Base-by-base conservation (phyloP, 2,797 vertebrate species). In the Chanos chanos region DNA sequence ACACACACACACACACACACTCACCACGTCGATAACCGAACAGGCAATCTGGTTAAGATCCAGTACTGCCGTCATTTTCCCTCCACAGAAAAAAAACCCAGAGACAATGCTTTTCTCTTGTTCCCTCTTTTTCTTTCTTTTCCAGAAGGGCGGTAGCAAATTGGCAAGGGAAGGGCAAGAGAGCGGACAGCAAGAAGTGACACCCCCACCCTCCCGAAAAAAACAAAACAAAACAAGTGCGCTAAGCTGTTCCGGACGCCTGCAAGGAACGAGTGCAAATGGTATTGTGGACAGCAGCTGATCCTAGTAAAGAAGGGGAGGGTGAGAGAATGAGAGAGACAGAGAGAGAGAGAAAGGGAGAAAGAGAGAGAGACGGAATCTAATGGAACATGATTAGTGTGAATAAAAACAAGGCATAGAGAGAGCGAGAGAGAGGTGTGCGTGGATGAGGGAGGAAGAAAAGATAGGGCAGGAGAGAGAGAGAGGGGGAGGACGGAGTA, bases 31-130 rank as follows among this genome's bases (percentile, higher is more conserved):
- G 15, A 54, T 69, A 66, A 80, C 58, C 5, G 67, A 65, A 67
- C 77, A 83, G 55, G 75, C 68, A 64, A 81, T 81, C 76, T 87
- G 83, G 43, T 80, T 73, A 27, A 82, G 62, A 49, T 86, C 81
- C 79, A 87, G 43, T 55, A 57, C 68, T 47, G 69, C 74, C 21
- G 54, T 77, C 84, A 87, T 87, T 62, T 72, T 76, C 65, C 30
- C 58, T 64, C 52, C 67, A 55, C 34, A 13, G 45, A 30, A 22
- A 19, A 47, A 12, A 41, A 37, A 39, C 30, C 33, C 16, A 33
- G 0, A 27, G 30, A 37, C 5, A 67, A 36, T 4, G 41, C 41
- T 43, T 52, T 33, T 21, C 31, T 36, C 53, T 50, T 51, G 49
- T 27, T 55, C 40, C 47, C 30, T 49, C 24, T 7, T 53, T 55